Percentiles rank a stretch among this genome's conserved stretches.
Evolutionary conservation across 2,888 invertebrate genomes (phyloP).

Genomic region (Diarsia dahlii): DNA sequence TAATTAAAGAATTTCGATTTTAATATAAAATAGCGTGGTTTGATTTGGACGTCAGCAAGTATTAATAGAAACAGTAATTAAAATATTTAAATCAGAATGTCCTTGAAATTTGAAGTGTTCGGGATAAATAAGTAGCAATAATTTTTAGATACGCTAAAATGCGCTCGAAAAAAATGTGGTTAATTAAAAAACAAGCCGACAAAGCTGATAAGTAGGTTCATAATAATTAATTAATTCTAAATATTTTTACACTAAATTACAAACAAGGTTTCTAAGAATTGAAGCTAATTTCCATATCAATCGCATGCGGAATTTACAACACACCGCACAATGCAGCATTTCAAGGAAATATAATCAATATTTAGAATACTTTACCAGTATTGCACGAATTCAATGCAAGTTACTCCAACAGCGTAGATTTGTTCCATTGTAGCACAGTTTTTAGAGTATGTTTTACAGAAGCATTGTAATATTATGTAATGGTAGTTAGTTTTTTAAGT

Average conservation of each 20-base stretch:
- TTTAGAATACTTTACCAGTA: slow-evolving; percentile 74
- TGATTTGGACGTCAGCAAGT: too few species aligned
- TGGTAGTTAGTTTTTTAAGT: neutral
- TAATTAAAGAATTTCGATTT: too few species aligned
- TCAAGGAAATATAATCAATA: slow-evolving; percentile 55
- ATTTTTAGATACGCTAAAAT: neutral
- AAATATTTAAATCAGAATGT: neutral
- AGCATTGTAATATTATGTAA: slow-evolving; percentile 46
- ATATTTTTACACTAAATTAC: neutral
- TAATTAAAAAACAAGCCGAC: neutral
- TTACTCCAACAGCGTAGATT: slow-evolving; percentile 81
- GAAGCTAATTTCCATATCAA: neutral
- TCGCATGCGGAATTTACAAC: neutral
- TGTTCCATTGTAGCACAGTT: slow-evolving; percentile 78
- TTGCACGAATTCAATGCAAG: slow-evolving; percentile 80
- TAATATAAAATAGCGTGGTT: too few species aligned
- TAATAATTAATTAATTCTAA: neutral
- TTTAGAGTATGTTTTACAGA: neutral
- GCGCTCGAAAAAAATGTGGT: neutral
- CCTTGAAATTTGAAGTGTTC: too few species aligned
- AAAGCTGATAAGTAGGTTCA: too few species aligned
- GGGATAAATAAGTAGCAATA: neutral
- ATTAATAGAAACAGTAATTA: neutral
- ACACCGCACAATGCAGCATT: slow-evolving; percentile 3
- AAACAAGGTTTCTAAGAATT: neutral